These are phyloP conservation scores for Catamblyrhynchus diadema DNA, from an alignment of 2,797 vertebrate species.

Conservation along the genomic window DNA sequence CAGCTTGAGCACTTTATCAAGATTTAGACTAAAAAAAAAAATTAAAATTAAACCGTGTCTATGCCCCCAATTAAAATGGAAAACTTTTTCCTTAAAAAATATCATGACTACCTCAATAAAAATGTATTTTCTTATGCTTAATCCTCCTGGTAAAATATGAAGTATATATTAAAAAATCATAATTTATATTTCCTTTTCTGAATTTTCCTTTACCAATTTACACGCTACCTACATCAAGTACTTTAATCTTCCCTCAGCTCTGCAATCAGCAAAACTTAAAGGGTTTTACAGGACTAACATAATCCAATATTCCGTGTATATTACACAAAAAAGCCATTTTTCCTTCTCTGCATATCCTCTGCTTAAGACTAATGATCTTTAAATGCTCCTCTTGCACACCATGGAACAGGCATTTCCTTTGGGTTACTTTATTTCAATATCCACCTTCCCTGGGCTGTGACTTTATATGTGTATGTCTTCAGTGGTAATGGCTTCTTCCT, in stretches of 20 bases:
- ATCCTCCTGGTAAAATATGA: background rate
- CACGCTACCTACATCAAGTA: background rate
- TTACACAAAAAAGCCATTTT: background rate
- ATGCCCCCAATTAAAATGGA: background rate
- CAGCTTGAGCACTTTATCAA: background rate
- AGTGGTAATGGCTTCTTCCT: background rate
- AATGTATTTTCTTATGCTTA: background rate
- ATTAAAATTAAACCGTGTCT: background rate
- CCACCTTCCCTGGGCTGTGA: background rate
- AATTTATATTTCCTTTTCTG: background rate
- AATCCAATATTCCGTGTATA: background rate
- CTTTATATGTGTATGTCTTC: background rate
- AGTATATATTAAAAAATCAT: background rate
- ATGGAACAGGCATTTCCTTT: background rate
- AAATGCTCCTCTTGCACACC: background rate
- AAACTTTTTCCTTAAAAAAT: background rate
- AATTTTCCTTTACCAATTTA: background rate
- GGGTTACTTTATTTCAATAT: background rate
- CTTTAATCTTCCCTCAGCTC: background rate
- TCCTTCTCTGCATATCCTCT: background rate
- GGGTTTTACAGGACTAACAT: background rate
- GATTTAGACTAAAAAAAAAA: background rate
- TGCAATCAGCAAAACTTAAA: background rate
- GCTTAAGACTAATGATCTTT: background rate
- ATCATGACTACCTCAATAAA: background rate